These are phyloP conservation scores for Polyploca ridens DNA, from an alignment of 2,888 invertebrate species.

Conservation along the genomic window DNA sequence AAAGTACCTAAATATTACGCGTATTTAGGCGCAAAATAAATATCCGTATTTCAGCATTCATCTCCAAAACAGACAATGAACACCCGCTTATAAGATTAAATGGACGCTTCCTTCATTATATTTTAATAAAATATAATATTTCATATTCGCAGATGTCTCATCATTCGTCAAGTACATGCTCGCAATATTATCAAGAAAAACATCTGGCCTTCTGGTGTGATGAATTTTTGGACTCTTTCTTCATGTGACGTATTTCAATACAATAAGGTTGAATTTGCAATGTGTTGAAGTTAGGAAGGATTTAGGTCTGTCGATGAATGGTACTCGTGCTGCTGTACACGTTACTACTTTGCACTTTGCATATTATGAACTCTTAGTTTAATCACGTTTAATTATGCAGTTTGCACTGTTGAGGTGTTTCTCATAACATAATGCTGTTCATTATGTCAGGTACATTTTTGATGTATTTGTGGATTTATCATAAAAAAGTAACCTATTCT, in stretches of 20 bases:
- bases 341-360: too few relatives aligned
- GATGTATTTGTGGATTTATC: too few relatives aligned
- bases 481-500: too few relatives aligned
- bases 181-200: background rate
- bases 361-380: too few relatives aligned
- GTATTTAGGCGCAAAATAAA: background rate
- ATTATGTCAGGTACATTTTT: too few relatives aligned
- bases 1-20: background rate
- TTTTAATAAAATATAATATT: slow-evolving; percentile 1
- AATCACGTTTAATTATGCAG: too few relatives aligned
- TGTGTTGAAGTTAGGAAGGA: background rate
- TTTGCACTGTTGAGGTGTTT: too few relatives aligned
- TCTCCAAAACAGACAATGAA: slow-evolving; percentile 4
- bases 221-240: background rate
- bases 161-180: background rate
- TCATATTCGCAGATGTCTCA: background rate
- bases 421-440: too few relatives aligned
- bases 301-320: too few relatives aligned
- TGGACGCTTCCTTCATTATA: background rate
- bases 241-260: background rate
- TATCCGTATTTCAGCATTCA: background rate
- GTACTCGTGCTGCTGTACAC: too few relatives aligned
- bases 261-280: background rate
- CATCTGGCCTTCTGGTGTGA: background rate
- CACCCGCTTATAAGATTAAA: background rate